Percentiles rank a stretch among this genome's conserved stretches.
These are phyloP conservation scores for Colossoma macropomum DNA, from an alignment of 2,113 vertebrate genomes.

Conservation along the genomic window DNA sequence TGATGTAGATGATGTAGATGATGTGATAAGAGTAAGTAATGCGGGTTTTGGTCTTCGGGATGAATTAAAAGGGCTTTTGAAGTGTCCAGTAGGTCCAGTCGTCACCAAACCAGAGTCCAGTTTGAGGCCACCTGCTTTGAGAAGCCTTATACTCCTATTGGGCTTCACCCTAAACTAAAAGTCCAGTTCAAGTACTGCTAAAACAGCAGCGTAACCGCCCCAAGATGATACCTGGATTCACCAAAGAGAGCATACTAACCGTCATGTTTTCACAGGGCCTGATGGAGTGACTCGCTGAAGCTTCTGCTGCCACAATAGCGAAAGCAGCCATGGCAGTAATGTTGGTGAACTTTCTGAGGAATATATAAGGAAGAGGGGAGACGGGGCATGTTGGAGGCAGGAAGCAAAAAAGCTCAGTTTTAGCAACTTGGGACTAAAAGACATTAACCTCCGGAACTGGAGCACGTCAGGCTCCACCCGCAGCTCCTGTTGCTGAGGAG, in stretches of 20 bases:
- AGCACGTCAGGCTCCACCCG: background rate
- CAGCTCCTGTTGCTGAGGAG: background rate
- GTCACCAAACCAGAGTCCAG: background rate
- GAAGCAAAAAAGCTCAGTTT: background rate
- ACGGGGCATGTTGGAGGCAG: background rate
- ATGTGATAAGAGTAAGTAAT: background rate
- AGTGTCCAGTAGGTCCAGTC: background rate
- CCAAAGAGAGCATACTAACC: no score
- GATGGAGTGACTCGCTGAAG: no score
- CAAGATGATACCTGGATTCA: background rate
- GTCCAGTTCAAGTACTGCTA: background rate
- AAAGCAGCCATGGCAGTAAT: background rate
- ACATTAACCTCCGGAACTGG: background rate
- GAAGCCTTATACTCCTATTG: no score
- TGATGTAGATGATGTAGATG: constrained; percentile 31
- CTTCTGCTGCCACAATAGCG: no score
- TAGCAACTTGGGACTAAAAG: background rate
- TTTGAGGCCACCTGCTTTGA: no score
- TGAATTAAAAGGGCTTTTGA: background rate
- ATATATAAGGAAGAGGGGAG: background rate
- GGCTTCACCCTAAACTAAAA: background rate
- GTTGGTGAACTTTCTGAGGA: background rate
- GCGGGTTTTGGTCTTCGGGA: background rate
- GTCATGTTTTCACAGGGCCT: no score
- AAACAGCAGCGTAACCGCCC: background rate